A percentile compares a stretch with the other conserved stretches of the same genome.
phyloP scores from a whole-genome alignment of 2,888 invertebrate species.

The Furcula furcula region DNA sequence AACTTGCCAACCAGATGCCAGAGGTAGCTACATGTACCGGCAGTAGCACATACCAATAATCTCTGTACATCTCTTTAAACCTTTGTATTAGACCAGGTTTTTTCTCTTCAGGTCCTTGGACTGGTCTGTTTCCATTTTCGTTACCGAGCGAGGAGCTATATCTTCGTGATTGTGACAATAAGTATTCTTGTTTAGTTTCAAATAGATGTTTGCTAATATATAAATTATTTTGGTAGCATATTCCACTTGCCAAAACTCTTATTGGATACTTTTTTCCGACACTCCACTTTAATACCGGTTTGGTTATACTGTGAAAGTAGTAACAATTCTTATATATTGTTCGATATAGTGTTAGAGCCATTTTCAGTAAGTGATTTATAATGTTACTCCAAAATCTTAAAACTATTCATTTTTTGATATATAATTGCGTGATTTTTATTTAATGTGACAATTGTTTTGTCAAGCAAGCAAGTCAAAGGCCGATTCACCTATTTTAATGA shows the following conservation, averaged over 20 bases:
- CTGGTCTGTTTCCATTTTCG: constrained; percentile 23
- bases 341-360: constrained; percentile 64
- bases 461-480: no score
- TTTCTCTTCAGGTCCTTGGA: constrained; percentile 35
- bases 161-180: constrained; percentile 30
- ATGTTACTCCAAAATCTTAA: constrained; percentile 24
- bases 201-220: constrained; percentile 23
- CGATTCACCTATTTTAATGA: no score
- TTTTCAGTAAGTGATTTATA: constrained; percentile 30
- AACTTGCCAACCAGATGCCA: constrained; percentile 91
- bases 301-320: constrained; percentile 48
- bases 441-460: neutral
- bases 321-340: constrained; percentile 51
- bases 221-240: constrained; percentile 45
- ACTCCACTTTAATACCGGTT: constrained; percentile 61
- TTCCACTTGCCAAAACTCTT: constrained; percentile 48
- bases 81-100: constrained; percentile 87
- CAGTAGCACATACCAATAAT: constrained; percentile 98
- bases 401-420: constrained; percentile 29
- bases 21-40: constrained; percentile 97
- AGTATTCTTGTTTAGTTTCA: constrained; percentile 31
- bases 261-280: constrained; percentile 40
- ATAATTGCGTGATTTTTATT: neutral
- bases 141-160: constrained; percentile 38
- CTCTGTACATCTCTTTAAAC: constrained; percentile 95